Evolutionary conservation across 2,797 vertebrate genomes (phyloP).

Genomic region (Ctenopoma kingsleyae): DNA sequence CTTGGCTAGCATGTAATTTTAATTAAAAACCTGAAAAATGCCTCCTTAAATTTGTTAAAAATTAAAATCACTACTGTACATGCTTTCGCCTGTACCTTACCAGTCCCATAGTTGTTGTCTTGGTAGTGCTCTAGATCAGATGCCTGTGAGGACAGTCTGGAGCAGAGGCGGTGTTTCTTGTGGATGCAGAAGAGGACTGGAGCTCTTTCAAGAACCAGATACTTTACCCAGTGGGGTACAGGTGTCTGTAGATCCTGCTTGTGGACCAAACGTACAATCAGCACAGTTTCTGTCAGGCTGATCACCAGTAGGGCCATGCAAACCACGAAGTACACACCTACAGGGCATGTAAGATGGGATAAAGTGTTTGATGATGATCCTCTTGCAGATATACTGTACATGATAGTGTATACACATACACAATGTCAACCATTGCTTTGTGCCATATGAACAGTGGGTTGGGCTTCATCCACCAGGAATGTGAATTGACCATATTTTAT

Average conservation of each 20-base stretch:
- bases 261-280: constrained; percentile 95
- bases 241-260: constrained; percentile 95
- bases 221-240: constrained; percentile 91
- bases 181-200: constrained; percentile 89
- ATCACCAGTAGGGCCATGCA: constrained; percentile 98
- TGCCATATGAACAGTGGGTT: too few relatives aligned
- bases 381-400: background rate
- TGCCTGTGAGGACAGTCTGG: constrained; percentile 44
- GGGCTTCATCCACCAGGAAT: too few relatives aligned
- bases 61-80: background rate
- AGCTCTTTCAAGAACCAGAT: constrained; percentile 88
- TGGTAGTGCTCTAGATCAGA: constrained; percentile 80
- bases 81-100: constrained; percentile 73
- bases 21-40: background rate
- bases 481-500: too few relatives aligned
- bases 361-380: background rate
- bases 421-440: too few relatives aligned
- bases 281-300: constrained; percentile 94
- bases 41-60: background rate
- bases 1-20: background rate
- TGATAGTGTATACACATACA: too few relatives aligned
- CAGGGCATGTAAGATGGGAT: background rate
- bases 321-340: constrained; percentile 97
- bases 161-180: constrained; percentile 82
- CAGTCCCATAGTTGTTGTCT: constrained; percentile 86